Evolutionary conservation across 2,888 invertebrate species (phyloP), one percentile per base, ranked within the genome.

Genomic region (Steromphala cineraria): DNA sequence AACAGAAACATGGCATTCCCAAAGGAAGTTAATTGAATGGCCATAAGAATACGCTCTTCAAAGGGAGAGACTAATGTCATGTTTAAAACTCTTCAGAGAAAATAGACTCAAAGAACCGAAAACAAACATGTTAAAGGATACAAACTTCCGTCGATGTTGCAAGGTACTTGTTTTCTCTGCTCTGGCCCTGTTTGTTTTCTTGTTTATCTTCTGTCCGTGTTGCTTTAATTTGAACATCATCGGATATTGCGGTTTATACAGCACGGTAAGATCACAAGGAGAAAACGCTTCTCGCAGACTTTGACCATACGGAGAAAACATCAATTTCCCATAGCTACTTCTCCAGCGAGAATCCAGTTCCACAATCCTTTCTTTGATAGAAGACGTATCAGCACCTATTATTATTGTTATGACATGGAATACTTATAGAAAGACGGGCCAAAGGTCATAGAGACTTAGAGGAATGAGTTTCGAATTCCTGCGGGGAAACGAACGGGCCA

Each of bases 221-320:
- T 71, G 15, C 71, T 71, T 71, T 71, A 71, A 71, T 71, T 71
- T 36, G 71, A 71, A 36, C 31, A 40, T 31, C 71, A 71, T 40
- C 19, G 71, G 71, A 36, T 71, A 71, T 71, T 71, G 36, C 31
- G 71, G 71, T 40, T 28, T 71, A 40, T n/a, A 40, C 5, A 56
- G 21, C 19, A 56, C n/a, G 24, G 13, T 4, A 56, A n/a, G 56
- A 56, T 56, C 56, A 56, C 56, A 56, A 21, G 21, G 19, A 2
- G 19, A 1, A 56, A 56, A 56, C 24, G 56, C 19, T 19, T 56
- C 19, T 5, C 13, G 56, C 21, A 56, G 21, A 19, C 19, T 56
- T 15, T 7, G n/a, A 56, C 19, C 56, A 56, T 19, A 21, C 24
- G 56, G 56, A 24, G 24, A 56, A 56, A 13, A 7, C 56, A 56